Evolutionary conservation across 2,797 vertebrate species (phyloP).

Genomic region (Sebastes trivittatus): DNA sequence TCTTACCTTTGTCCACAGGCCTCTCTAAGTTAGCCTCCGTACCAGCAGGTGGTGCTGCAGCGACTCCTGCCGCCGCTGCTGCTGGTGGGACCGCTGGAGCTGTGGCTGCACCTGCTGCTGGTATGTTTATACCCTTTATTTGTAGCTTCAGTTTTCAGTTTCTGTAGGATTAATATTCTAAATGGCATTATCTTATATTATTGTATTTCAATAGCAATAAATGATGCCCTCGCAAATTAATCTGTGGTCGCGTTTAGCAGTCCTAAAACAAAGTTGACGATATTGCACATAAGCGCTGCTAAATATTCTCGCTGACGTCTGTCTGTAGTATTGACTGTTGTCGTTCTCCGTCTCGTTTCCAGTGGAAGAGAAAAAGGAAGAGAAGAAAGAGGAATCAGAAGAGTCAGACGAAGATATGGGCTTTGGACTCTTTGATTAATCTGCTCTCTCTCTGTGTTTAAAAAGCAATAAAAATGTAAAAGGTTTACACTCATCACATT

Average conservation of each 20-base stretch:
- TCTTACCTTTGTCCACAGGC: slow-evolving; percentile 62
- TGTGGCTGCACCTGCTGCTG: slow-evolving; percentile 82
- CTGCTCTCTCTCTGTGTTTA: slow-evolving; percentile 60
- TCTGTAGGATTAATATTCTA: neutral
- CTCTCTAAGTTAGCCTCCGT: slow-evolving; percentile 87
- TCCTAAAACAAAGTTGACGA: neutral
- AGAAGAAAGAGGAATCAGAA: slow-evolving; percentile 89
- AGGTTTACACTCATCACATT: slow-evolving; percentile 61
- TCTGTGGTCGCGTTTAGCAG: no score
- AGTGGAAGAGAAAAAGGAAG: slow-evolving; percentile 91
- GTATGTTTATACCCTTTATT: slow-evolving; percentile 41
- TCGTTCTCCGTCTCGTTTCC: slow-evolving; percentile 25
- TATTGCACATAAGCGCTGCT: neutral
- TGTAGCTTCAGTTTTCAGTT: neutral
- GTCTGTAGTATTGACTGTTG: neutral
- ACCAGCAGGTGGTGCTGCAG: slow-evolving; percentile 85
- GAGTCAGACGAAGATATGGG: slow-evolving; percentile 91
- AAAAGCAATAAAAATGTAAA: slow-evolving; percentile 86
- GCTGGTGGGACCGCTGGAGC: slow-evolving; percentile 62
- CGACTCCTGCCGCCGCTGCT: slow-evolving; percentile 74
- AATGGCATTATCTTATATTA: neutral
- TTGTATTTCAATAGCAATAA: neutral
- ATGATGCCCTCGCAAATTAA: neutral
- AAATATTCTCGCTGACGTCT: neutral
- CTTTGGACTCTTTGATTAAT: slow-evolving; percentile 89